phyloP scores from a whole-genome alignment of 1,140 invertebrate genomes.

The Drosophila neocordata region DNA sequence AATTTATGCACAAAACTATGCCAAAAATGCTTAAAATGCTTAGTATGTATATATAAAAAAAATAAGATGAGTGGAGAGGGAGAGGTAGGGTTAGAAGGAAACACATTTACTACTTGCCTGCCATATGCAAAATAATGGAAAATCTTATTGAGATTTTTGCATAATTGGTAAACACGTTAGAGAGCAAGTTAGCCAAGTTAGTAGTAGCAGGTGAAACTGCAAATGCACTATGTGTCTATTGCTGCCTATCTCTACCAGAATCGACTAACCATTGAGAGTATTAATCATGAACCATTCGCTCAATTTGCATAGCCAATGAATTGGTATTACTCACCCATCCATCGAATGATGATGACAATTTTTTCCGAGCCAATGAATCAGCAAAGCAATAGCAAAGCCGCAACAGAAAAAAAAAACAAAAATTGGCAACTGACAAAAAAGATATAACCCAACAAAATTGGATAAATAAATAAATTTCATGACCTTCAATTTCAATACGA shows the following conservation, averaged over 20 bases:
- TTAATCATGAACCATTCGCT: constrained; percentile 35
- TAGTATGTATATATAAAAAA: neutral
- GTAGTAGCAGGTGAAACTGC: neutral
- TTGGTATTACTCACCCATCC: constrained; percentile 40
- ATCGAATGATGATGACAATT: neutral
- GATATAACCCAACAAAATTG: constrained; percentile 8
- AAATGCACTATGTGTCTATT: neutral
- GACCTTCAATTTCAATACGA: constrained; percentile 32
- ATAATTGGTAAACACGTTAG: constrained; percentile 41
- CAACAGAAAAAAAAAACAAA: neutral
- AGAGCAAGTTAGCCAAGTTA: constrained; percentile 9
- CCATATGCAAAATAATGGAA: constrained; percentile 12
- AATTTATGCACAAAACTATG: constrained; percentile 2
- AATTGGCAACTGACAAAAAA: constrained; percentile 8
- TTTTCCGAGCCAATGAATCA: constrained; percentile 48
- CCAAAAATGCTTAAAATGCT: neutral
- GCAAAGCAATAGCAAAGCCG: constrained; percentile 1
- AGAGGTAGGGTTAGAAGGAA: neutral
- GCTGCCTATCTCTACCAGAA: neutral
- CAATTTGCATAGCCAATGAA: constrained; percentile 51
- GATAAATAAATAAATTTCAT: constrained; percentile 17
- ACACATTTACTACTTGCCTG: neutral
- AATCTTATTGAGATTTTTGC: constrained; percentile 14
- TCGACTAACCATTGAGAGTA: constrained; percentile 16
- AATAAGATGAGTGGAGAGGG: neutral